Evolutionary conservation across 2,888 invertebrate species (phyloP), one percentile per base, ranked within the genome.

Genomic region (Agriopis leucophaearia): DNA sequence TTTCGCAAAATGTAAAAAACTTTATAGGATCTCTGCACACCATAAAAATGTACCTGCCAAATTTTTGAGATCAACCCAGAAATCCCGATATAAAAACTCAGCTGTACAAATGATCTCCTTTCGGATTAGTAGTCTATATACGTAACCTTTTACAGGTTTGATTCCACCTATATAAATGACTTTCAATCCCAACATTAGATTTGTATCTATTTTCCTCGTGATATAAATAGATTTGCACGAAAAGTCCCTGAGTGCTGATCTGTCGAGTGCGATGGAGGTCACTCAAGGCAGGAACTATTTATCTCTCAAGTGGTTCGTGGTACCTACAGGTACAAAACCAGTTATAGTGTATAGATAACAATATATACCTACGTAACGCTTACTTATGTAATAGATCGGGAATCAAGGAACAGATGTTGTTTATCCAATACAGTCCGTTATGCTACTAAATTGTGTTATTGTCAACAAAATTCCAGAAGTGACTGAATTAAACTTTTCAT

Each of bases 171-270:
- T 5, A 27, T 27, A 27, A 27, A 27, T 27, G 27, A 3, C 27
- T 1, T 27, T 27, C 27, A 27, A 27, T 35, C 1, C 0, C 1
- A 51, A 35, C 27, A 13, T 27, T 27, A 27, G 50, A 51, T 40
- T 3, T 15, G 16, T 51, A 18, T 47, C 18, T 44, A 48, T 60
- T 64, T 70, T 57, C 52, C 52, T 52, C n/a, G 51, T 56, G 60
- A 36, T 55, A 58, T 55, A 64, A 60, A 66, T 64, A 59, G 57
- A 58, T 60, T 42, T 15, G 58, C 52, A 45, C 27, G 40, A 10
- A 42, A 16, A 44, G 47, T 13, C 48, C 52, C 62, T 54, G 36
- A 36, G 27, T 58, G 15, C 27, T n/a, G n/a, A n/a, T n/a, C n/a
- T n/a, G n/a, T n/a, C 55, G 4, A 27, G 27, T 27, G 27, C 27